Evolutionary conservation across 64 coral and sea anemone species (phyloP), one percentile per base, ranked within the genome.

Genomic region (Dendrophyllia cribrosa): DNA sequence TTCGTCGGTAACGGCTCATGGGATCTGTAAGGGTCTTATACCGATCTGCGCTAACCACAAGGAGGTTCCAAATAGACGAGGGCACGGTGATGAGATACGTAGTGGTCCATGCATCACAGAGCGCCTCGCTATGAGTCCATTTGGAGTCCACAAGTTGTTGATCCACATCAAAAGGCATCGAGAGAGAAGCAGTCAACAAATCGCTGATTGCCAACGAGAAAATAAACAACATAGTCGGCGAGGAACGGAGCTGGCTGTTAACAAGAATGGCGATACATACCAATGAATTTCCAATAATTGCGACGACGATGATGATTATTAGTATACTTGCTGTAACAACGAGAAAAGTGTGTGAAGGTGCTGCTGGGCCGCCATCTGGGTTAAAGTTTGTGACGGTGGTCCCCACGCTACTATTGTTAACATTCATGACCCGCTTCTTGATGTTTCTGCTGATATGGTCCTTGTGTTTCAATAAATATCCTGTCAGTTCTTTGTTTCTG

Each of bases 11-110:
- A 43, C 77, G 82, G 23, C 80, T 87, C 75, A 92, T 74, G 9
- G 95, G 95, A 34, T 97, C 91, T 13, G 87, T 91, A 10, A 97
- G 88, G 65, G 74, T 97, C 75, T 97, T 97, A 70, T 97, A 97
- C 13, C 95, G 95, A 56, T 97, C 95, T 8, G 87, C 87, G 55
- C 95, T 97, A 47, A 97, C 64, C n/a, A 87, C 83, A 19, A 97
- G 64, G 2, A 97, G 82, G 72, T 93, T 97, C 82, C 87, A 91
- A 87, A 97, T 97, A 24, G 95, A 97, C 6, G 95, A 91, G 14
- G 95, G 95, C 16, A 97, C 95, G 9, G 82, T 93, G 43, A 94
- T 76, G 6, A 97, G 95, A 58, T 97, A 97, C 53, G 89, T 69
- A 43, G 92, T 91, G 14, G 95, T 94, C 95, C 95, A 97, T 51